Conservation (phyloP, 1,140 invertebrate genomes). For the Nixonia krombeini region DNA sequence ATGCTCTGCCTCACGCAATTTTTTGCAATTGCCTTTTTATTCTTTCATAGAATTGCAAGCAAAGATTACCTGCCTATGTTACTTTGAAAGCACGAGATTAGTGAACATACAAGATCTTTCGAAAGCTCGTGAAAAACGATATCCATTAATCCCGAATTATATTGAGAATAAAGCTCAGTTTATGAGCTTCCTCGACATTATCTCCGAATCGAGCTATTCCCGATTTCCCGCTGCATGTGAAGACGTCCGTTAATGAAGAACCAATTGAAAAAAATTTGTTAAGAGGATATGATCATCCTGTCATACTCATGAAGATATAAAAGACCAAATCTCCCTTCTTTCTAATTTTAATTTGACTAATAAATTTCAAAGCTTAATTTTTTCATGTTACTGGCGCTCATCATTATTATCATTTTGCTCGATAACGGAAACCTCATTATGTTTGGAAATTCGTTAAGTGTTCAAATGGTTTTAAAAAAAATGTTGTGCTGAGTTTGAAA, state of each 20-base stretch:
- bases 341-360: too few species aligned
- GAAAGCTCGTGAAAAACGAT: conserved; percentile 39
- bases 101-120: conserved; percentile 15
- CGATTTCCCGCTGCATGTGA: conserved; percentile 4
- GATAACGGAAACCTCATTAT: too few species aligned
- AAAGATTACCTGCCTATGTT: conserved; percentile 7
- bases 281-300: too few species aligned
- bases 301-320: too few species aligned
- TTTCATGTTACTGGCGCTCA: too few species aligned
- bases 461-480: too few species aligned
- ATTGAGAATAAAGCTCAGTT: conserved; percentile 59
- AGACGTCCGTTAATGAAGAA: conserved; percentile 19
- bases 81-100: conserved; percentile 21
- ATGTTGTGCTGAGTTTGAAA: neutral
- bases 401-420: too few species aligned
- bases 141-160: conserved; percentile 58
- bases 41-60: too few species aligned
- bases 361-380: too few species aligned
- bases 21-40: neutral
- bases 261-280: neutral
- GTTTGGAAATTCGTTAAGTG: too few species aligned
- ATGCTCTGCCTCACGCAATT: too few species aligned
- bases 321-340: too few species aligned
- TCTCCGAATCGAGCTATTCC: conserved; percentile 24
- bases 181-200: conserved; percentile 46